Evolutionary conservation across 1,140 invertebrate species (phyloP).

Genomic region (Drosophila arawakana): DNA sequence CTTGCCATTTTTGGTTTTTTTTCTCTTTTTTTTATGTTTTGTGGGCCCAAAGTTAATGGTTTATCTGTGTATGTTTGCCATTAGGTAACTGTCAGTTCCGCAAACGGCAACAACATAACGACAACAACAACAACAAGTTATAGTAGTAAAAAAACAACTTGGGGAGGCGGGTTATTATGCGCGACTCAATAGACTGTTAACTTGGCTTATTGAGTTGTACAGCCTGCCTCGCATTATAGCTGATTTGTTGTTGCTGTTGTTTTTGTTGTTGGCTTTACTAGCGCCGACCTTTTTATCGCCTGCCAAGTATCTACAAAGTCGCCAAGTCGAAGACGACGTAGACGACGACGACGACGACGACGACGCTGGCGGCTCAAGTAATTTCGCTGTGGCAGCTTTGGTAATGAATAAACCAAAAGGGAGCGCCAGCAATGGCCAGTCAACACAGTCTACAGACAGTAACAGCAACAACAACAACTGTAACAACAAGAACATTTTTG

Average conservation of each 20-base stretch:
- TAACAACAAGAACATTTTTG: slow-evolving; percentile 67
- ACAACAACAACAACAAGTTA: slow-evolving; percentile 13
- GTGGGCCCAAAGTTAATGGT: slow-evolving; percentile 71
- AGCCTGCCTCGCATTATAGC: slow-evolving; percentile 17
- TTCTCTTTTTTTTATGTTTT: not conserved
- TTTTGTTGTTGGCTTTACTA: slow-evolving; percentile 37
- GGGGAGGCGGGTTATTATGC: slow-evolving; percentile 36
- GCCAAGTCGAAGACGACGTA: slow-evolving; percentile 32
- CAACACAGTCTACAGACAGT: slow-evolving; percentile 12
- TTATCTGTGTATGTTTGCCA: slow-evolving; percentile 80
- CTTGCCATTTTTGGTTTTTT: slow-evolving; percentile 33
- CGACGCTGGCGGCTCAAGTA: slow-evolving; percentile 52
- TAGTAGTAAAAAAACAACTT: slow-evolving; percentile 3
- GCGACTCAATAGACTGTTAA: slow-evolving; percentile 74
- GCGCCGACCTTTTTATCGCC: slow-evolving; percentile 74
- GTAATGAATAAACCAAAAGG: slow-evolving; percentile 68
- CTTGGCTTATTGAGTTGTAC: slow-evolving; percentile 81
- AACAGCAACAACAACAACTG: slow-evolving; percentile 29
- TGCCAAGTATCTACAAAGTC: slow-evolving; percentile 76
- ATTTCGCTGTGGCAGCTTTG: slow-evolving; percentile 70
- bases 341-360: slow-evolving; percentile 14
- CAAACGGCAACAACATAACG: slow-evolving; percentile 33
- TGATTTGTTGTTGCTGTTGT: slow-evolving; percentile 2
- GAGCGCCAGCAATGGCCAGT: slow-evolving; percentile 27
- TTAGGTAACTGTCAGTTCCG: slow-evolving; percentile 83